These are phyloP conservation scores for Gadopsis bispinosus DNA, from an alignment of 2,797 vertebrate species.

Conservation along the genomic window DNA sequence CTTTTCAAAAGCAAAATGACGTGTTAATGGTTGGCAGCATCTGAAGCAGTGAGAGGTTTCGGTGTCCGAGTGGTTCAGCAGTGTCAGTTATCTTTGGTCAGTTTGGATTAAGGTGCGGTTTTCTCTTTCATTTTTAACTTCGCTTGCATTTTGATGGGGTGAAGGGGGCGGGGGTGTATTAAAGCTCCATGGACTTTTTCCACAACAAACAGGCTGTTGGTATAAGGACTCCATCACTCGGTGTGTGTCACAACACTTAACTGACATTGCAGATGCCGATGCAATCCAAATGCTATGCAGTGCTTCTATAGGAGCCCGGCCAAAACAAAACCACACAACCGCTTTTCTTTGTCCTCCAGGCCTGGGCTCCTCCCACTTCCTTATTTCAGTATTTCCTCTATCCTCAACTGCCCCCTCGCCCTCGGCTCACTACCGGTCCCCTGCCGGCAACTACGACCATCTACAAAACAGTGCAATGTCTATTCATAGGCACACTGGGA, in stretches of 20 bases:
- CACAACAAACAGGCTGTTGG: constrained; percentile 35
- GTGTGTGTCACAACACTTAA: constrained; percentile 21
- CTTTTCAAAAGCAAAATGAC: constrained; percentile 1
- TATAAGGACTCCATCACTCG: constrained; percentile 20
- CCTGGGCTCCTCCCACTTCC: constrained; percentile 70
- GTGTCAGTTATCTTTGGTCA: constrained; percentile 76
- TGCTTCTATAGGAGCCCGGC: constrained; percentile 51
- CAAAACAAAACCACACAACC: constrained; percentile 23
- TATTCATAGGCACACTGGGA: constrained; percentile 86
- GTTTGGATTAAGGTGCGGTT: constrained; percentile 79
- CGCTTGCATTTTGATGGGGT: constrained; percentile 35
- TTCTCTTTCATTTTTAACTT: constrained; percentile 32
- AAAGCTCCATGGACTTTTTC: constrained; percentile 61
- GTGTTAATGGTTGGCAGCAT: constrained; percentile 60
- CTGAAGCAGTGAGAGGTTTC: constrained; percentile 51
- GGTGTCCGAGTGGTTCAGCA: constrained; percentile 56
- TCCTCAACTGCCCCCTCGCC: constrained; percentile 71
- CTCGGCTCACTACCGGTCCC: constrained; percentile 66
- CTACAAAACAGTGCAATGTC: constrained; percentile 86
- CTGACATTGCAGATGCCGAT: constrained; percentile 38
- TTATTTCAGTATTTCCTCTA: constrained; percentile 59
- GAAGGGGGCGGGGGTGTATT: constrained; percentile 16
- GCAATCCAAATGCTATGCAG: constrained; percentile 46
- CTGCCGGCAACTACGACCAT: constrained; percentile 75
- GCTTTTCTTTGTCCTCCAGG: constrained; percentile 56